These are phyloP conservation scores for Tauraco hartlaubi DNA, from an alignment of 2,797 vertebrate genomes.

Conservation along the genomic window DNA sequence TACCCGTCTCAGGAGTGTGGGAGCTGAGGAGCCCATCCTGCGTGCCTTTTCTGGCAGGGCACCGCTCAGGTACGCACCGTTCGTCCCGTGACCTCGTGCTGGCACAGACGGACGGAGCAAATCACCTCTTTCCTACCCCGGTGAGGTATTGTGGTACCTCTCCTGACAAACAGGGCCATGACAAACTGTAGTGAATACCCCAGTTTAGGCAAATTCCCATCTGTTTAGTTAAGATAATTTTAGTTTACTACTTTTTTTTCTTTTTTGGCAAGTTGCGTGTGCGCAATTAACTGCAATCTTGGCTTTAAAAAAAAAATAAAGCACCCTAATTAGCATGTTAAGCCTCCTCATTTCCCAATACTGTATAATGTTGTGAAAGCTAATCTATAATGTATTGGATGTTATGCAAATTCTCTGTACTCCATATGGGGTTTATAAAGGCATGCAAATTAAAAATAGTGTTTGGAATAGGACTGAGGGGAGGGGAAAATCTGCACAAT, in stretches of 20 bases:
- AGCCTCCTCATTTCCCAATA: slow-evolving; percentile 67
- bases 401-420: slow-evolving; percentile 61
- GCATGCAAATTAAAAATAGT: slow-evolving; percentile 65
- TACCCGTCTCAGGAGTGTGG: neutral
- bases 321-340: slow-evolving; percentile 68
- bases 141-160: neutral
- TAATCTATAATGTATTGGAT: slow-evolving; percentile 72
- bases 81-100: neutral
- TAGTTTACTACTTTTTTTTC: slow-evolving; percentile 12
- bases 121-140: neutral
- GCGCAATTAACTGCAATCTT: slow-evolving; percentile 46
- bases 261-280: slow-evolving; percentile 1
- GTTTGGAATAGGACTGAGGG: slow-evolving; percentile 48
- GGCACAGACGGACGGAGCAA: neutral
- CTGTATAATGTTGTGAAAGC: slow-evolving; percentile 69
- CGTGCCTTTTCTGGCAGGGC: neutral
- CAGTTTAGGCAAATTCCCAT: slow-evolving; percentile 32
- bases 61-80: rapidly evolving
- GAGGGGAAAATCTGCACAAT: slow-evolving; percentile 47
- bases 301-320: slow-evolving; percentile 54
- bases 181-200: neutral
- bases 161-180: slow-evolving; percentile 7
- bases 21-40: neutral
- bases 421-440: slow-evolving; percentile 59
- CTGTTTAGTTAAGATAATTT: slow-evolving; percentile 72